phyloP scores from a whole-genome alignment of 2,113 vertebrate genomes.

The Antechinus stuartii region DNA sequence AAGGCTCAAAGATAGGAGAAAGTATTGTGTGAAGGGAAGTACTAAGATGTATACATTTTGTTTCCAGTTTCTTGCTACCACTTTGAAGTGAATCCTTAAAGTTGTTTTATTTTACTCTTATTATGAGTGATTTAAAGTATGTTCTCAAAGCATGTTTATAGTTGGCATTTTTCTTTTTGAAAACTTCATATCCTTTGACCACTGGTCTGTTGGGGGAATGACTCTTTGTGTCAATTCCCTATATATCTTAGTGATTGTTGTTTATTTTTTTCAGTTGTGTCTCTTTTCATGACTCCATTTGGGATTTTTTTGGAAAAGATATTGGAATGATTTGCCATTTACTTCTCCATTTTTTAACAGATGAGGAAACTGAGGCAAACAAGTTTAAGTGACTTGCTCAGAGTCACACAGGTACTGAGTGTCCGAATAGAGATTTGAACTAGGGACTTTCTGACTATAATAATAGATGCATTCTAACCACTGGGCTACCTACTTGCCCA shows the following conservation, averaged over 20 bases:
- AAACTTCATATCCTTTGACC: background rate
- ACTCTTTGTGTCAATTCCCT: background rate
- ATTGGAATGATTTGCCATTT: background rate
- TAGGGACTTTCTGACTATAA: background rate
- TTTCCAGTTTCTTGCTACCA: background rate
- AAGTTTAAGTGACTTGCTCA: background rate
- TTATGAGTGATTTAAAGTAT: background rate
- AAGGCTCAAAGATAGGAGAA: background rate
- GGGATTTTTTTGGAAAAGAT: background rate
- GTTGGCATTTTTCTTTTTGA: background rate
- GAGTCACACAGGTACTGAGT: background rate
- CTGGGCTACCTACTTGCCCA: background rate
- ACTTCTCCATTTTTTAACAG: background rate
- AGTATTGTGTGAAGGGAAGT: background rate
- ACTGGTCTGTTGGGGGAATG: background rate
- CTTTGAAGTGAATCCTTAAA: background rate
- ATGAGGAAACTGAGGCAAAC: background rate
- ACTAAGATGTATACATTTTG: background rate
- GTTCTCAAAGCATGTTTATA: background rate
- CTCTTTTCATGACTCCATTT: background rate
- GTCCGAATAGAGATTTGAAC: background rate
- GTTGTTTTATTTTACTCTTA: background rate
- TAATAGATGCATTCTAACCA: background rate
- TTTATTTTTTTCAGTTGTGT: background rate
- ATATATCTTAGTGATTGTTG: background rate